Percentiles rank a stretch among this genome's conserved stretches.
Evolutionary conservation across 1,140 invertebrate species (phyloP).

Genomic region (Euwallacea fornicatus): DNA sequence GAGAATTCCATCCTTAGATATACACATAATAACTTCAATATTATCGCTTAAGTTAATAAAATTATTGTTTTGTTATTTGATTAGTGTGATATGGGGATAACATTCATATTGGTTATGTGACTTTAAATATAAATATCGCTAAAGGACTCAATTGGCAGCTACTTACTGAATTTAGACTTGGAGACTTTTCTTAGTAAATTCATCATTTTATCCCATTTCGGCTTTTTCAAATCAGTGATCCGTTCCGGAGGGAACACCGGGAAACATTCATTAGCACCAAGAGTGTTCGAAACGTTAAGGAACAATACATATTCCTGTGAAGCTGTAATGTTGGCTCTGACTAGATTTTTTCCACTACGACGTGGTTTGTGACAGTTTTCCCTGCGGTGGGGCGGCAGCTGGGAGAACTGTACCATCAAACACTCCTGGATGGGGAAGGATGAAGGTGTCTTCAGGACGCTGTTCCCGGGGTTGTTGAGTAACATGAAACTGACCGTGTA

Average conservation of each 20-base stretch:
- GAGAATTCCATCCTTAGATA: too few species aligned
- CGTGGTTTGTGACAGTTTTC: constrained; percentile 13
- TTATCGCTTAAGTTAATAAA: too few species aligned
- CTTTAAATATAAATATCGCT: too few species aligned
- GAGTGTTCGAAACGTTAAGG: constrained; percentile 40
- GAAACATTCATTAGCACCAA: constrained; percentile 43
- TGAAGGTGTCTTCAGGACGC: not conserved
- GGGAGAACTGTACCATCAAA: constrained; percentile 15
- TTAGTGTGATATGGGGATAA: too few species aligned
- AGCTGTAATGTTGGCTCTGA: constrained; percentile 46
- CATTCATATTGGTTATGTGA: too few species aligned
- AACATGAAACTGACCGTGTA: constrained; percentile 23
- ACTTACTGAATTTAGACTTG: constrained; percentile 32
- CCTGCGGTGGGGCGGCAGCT: not conserved
- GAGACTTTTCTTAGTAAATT: constrained; percentile 27
- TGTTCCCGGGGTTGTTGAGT: constrained; percentile 37
- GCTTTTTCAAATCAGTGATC: constrained; percentile 24
- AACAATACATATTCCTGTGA: constrained; percentile 49
- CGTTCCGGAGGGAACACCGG: constrained; percentile 43
- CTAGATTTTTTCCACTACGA: constrained; percentile 36
- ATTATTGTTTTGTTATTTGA: too few species aligned
- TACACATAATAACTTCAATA: too few species aligned
- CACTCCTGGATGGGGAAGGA: constrained; percentile 16
- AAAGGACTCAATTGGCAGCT: not conserved
- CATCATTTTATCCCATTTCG: constrained; percentile 24